Evolutionary conservation across 2,888 invertebrate species (phyloP), one percentile per base, ranked within the genome.

Genomic region (Blastobasis adustella): DNA sequence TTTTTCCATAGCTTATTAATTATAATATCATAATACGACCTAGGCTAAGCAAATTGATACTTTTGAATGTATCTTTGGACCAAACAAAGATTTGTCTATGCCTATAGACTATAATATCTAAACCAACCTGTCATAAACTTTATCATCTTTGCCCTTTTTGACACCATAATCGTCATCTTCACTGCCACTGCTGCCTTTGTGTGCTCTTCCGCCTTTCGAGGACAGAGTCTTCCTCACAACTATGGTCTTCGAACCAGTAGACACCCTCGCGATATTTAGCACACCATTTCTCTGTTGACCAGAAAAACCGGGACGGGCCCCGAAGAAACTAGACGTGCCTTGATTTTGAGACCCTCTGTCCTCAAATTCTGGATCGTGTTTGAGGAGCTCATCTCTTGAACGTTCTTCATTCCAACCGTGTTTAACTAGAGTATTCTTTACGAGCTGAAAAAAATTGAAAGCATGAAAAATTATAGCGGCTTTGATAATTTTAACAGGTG

Each of bases 61-160:
- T 23, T 23, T 23, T 23, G 1, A n/a, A 23, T 23, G 23, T 23
- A 23, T 23, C 23, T 23, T 23, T 23, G 3, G 23, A 23, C 23
- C 23, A 23, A 23, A 23, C 23, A 23, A 23, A 23, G 23, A 23
- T 23, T 23, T 23, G 23, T 23, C 23, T 2, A 23, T 23, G 23
- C 23, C 23, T 23, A 23, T 23, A 2, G 23, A 23, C 23, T n/a
- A n/a, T n/a, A 39, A 43, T 41, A 49, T 38, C 4, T 36, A 10
- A 6, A 61, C 73, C 68, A 65, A 92, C 92, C 92, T 92, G 62
- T 93, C 92, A 76, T 91, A 93, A 47, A 93, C 93, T 67, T 89
- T 80, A 58, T 90, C 90, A 61, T 91, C 91, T 60, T 90, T 91
- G 53, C 91, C 92, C 71, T 91, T 90, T 53, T 82, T 84, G 1